These are phyloP conservation scores for Sarcophaga peregrina DNA, from an alignment of 1,140 invertebrate species.

Conservation along the genomic window DNA sequence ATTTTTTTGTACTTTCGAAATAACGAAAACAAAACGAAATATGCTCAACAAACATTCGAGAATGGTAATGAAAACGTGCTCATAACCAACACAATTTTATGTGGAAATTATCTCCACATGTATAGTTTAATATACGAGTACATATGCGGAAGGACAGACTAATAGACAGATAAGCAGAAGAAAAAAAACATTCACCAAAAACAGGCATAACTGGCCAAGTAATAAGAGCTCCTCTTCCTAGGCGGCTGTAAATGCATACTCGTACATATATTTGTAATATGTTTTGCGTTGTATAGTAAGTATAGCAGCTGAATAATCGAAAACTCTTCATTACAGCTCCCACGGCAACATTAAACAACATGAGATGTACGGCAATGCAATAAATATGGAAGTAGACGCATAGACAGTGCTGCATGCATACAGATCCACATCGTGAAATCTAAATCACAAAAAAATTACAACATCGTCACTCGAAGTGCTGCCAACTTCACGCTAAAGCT, in stretches of 20 bases:
- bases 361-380: neutral
- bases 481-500: too few species aligned
- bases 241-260: neutral
- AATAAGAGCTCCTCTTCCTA: slow-evolving; percentile 37
- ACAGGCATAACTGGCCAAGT: slow-evolving; percentile 15
- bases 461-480: too few species aligned
- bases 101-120: neutral
- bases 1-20: slow-evolving; percentile 39
- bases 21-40: slow-evolving; percentile 24
- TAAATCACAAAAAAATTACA: too few species aligned
- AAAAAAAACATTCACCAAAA: neutral
- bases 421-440: too few species aligned
- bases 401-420: too few species aligned
- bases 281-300: neutral
- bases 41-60: slow-evolving; percentile 27
- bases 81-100: neutral
- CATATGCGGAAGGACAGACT: neutral
- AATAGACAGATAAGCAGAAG: neutral
- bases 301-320: neutral
- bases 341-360: slow-evolving; percentile 30
- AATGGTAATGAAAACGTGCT: slow-evolving; percentile 35
- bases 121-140: neutral
- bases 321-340: slow-evolving; percentile 30
- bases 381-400: neutral
- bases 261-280: neutral